phyloP scores from a whole-genome alignment of 2,797 vertebrate genomes.

The Aldrovandia affinis region DNA sequence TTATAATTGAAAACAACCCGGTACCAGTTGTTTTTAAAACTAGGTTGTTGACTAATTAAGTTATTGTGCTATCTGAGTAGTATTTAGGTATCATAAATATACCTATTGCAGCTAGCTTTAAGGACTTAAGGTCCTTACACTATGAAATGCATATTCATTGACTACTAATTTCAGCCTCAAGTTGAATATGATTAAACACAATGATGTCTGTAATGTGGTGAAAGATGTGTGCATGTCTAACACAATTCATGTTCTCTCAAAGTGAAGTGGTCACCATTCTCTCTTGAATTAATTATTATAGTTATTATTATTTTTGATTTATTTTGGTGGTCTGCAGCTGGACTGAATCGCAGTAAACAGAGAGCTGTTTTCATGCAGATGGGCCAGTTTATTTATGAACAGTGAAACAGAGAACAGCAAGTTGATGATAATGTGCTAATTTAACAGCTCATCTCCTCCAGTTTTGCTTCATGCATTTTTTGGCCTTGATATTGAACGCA shows the following conservation, averaged over 20 bases:
- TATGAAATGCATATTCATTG: not conserved
- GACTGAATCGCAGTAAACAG: not conserved
- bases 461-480: not conserved
- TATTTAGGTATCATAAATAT: too few species aligned
- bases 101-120: too few species aligned
- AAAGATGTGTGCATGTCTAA: not conserved
- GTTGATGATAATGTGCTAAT: not conserved
- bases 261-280: not conserved
- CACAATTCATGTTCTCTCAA: not conserved
- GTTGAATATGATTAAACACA: not conserved
- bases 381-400: not conserved
- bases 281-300: not conserved
- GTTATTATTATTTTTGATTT: not conserved
- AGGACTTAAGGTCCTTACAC: too few species aligned
- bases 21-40: too few species aligned
- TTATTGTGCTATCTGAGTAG: too few species aligned
- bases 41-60: too few species aligned
- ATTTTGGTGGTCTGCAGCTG: constrained; percentile 2
- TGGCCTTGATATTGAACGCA: not conserved
- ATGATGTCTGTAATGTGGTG: not conserved
- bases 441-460: not conserved
- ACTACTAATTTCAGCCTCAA: not conserved
- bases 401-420: not conserved
- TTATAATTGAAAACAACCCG: too few species aligned
- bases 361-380: not conserved